Evolutionary conservation across 1,140 invertebrate genomes (phyloP).

Genomic region (Eumeta japonica): DNA sequence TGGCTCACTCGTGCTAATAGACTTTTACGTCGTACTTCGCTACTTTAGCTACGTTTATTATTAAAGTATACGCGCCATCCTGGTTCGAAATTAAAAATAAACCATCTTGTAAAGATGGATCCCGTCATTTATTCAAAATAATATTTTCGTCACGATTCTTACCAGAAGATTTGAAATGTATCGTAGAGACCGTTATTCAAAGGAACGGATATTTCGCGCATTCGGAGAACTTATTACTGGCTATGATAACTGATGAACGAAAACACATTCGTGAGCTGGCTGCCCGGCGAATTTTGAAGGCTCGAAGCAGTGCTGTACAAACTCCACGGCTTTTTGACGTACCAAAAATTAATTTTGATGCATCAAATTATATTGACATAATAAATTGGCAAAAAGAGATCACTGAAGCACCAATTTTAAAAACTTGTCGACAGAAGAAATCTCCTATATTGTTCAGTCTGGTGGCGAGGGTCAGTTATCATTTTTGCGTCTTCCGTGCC

Average conservation of each 20-base stretch:
- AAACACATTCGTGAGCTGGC: slow-evolving; percentile 20
- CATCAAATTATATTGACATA: too few species aligned
- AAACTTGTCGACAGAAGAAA: too few species aligned
- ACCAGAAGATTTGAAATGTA: slow-evolving; percentile 12
- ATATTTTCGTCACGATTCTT: slow-evolving; percentile 16
- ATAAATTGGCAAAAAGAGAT: too few species aligned
- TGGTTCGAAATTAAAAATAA: slow-evolving; percentile 31
- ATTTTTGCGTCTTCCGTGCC: too few species aligned
- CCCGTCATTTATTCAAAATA: slow-evolving; percentile 16
- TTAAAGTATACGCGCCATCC: slow-evolving; percentile 28
- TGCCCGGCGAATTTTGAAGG: slow-evolving; percentile 14
- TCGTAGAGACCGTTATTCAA: slow-evolving; percentile 7
- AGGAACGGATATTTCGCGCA: slow-evolving; percentile 14
- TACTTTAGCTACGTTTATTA: slow-evolving; percentile 16
- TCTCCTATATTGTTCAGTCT: too few species aligned
- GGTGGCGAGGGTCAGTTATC: too few species aligned
- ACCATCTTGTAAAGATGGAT: slow-evolving; percentile 19
- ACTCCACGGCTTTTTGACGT: background rate
- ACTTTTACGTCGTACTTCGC: slow-evolving; percentile 19
- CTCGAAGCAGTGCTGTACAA: slow-evolving; percentile 6
- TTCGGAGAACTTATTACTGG: slow-evolving; percentile 30
- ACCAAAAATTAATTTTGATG: background rate
- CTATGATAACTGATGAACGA: slow-evolving; percentile 23
- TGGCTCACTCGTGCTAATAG: slow-evolving; percentile 31
- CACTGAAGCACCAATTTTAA: too few species aligned